Conservation (phyloP, 2,797 vertebrate genomes). For the Chaetophractus vellerosus region DNA sequence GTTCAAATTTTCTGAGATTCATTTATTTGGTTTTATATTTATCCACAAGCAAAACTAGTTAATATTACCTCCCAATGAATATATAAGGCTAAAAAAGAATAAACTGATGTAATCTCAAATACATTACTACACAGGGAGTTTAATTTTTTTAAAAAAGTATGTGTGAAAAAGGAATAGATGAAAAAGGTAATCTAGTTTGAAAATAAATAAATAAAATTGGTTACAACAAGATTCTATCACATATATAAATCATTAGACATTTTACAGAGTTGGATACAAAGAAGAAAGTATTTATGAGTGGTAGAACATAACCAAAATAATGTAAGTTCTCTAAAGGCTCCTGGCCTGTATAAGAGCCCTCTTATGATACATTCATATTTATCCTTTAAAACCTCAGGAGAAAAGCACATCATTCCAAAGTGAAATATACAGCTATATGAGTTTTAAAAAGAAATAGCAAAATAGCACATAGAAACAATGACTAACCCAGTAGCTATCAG, state of each 20-base stretch:
- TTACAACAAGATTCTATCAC: background rate
- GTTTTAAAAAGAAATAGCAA: constrained; percentile 33
- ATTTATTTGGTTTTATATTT: constrained; percentile 4
- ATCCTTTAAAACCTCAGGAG: background rate
- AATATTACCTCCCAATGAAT: background rate
- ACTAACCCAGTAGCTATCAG: background rate
- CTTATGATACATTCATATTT: background rate
- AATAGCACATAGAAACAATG: background rate
- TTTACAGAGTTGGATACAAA: background rate
- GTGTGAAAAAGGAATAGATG: background rate
- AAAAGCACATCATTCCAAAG: background rate
- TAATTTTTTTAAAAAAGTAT: background rate
- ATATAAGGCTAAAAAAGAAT: background rate
- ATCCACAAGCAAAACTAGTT: constrained; percentile 1
- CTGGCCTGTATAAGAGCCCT: background rate
- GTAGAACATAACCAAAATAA: background rate
- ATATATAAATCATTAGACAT: background rate
- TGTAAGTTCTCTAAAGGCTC: background rate
- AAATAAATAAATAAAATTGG: background rate
- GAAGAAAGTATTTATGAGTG: background rate
- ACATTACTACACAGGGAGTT: background rate
- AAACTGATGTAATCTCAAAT: background rate
- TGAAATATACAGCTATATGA: background rate
- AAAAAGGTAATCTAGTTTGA: constrained; percentile 22
- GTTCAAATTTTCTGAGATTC: background rate